Evolutionary conservation across 2,797 vertebrate species (phyloP).

Genomic region (Psittacula echo): DNA sequence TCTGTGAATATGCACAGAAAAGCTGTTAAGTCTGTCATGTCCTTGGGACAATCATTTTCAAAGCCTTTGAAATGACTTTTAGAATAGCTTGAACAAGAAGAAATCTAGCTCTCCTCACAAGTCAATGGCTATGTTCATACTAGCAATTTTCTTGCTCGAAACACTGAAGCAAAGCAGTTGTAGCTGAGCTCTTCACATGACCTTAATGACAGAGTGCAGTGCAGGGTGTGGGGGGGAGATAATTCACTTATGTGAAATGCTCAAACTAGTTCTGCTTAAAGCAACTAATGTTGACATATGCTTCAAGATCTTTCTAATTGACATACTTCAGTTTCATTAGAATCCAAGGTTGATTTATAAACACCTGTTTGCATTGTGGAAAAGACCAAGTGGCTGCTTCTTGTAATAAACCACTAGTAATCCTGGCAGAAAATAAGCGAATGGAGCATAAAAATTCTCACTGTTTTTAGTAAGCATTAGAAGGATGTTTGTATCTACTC

Average conservation of each 20-base stretch:
- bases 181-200: neutral
- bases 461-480: neutral
- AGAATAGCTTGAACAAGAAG: neutral
- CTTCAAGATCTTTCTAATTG: neutral
- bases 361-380: neutral
- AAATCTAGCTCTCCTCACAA: neutral
- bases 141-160: neutral
- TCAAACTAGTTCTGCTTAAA: neutral
- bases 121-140: neutral
- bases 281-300: neutral
- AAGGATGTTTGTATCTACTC: neutral
- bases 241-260: neutral
- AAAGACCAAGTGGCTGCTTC: neutral
- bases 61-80: neutral
- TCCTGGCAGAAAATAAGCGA: neutral
- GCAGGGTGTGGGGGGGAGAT: neutral
- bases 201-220: neutral
- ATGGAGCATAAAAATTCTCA: neutral
- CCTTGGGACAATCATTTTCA: neutral
- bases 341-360: constrained; percentile 18
- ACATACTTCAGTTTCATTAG: neutral
- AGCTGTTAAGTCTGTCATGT: neutral
- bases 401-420: neutral
- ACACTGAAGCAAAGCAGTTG: neutral
- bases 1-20: neutral